A percentile compares a stretch with the other conserved stretches of the same genome.
Conservation (phyloP, 2,797 vertebrate species). For the Vultur gryphus region DNA sequence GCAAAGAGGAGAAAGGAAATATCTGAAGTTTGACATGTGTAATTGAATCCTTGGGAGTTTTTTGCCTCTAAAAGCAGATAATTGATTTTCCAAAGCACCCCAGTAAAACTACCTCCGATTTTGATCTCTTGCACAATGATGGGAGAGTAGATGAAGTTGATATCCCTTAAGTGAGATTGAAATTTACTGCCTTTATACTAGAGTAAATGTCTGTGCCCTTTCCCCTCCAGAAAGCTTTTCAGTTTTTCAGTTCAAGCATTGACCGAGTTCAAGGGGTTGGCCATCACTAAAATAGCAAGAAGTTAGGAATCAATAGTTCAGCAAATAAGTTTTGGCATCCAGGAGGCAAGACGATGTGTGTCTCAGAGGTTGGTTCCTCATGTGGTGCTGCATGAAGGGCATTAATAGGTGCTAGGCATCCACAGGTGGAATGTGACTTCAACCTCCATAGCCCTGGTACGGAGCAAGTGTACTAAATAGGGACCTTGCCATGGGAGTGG, state of each 20-base stretch:
- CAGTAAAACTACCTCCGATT: not conserved
- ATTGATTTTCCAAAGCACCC: not conserved
- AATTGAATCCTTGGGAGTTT: not conserved
- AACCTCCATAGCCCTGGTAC: fast-evolving
- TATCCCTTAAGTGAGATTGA: not conserved
- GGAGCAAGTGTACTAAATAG: not conserved
- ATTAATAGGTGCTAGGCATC: not conserved
- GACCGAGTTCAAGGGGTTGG: not conserved
- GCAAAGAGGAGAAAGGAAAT: not conserved
- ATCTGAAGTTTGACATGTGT: not conserved
- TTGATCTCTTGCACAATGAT: not conserved
- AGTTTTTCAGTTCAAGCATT: not conserved
- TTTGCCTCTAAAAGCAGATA: not conserved
- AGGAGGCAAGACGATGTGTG: not conserved
- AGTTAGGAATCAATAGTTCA: not conserved
- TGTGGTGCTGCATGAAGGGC: not conserved
- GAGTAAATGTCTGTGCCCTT: not conserved
- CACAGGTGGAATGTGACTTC: not conserved
- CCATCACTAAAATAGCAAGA: not conserved
- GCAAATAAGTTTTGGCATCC: not conserved
- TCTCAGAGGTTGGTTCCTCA: not conserved
- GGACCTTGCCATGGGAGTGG: not conserved
- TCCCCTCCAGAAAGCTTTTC: not conserved
- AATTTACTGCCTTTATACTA: not conserved
- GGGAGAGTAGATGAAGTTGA: not conserved